phyloP scores from a whole-genome alignment of 2,888 invertebrate species.

The Spialia ferax region DNA sequence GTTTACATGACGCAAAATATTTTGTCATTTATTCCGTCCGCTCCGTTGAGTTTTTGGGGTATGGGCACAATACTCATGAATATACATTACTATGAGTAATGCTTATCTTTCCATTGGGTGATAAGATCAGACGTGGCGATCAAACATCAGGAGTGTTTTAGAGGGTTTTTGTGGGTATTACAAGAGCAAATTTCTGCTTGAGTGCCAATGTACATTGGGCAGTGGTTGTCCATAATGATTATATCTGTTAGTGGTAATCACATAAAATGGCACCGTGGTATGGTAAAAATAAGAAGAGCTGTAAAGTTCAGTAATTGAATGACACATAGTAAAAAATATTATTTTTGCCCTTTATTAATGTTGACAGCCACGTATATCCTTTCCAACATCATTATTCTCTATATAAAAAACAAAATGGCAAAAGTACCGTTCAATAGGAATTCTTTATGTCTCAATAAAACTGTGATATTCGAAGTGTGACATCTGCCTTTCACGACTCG shows the following conservation, averaged over 20 bases:
- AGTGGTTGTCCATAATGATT: too few relatives aligned
- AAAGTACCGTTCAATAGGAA: neutral
- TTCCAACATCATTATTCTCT: neutral
- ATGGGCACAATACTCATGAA: constrained; percentile 11
- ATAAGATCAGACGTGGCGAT: constrained; percentile 26
- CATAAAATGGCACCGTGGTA: too few relatives aligned
- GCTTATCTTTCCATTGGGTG: constrained; percentile 17
- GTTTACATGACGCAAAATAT: constrained; percentile 47
- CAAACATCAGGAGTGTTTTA: neutral
- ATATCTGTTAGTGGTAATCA: too few relatives aligned
- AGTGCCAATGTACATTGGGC: neutral
- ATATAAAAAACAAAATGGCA: neutral
- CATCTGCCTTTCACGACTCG: constrained; percentile 16
- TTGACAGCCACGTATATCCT: neutral
- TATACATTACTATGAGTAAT: constrained; percentile 26
- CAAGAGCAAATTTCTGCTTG: constrained; percentile 1
- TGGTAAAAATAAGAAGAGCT: too few relatives aligned
- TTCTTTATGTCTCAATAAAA: constrained; percentile 13
- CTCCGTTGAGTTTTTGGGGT: constrained; percentile 20
- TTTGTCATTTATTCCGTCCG: constrained; percentile 45
- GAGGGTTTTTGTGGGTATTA: constrained; percentile 7
- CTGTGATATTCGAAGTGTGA: constrained; percentile 16
- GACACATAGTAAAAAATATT: too few relatives aligned
- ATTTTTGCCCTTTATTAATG: too few relatives aligned
- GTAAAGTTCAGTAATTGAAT: too few relatives aligned